Base-by-base conservation (phyloP, 2,113 vertebrate species). In the Axis porcinus region DNA sequence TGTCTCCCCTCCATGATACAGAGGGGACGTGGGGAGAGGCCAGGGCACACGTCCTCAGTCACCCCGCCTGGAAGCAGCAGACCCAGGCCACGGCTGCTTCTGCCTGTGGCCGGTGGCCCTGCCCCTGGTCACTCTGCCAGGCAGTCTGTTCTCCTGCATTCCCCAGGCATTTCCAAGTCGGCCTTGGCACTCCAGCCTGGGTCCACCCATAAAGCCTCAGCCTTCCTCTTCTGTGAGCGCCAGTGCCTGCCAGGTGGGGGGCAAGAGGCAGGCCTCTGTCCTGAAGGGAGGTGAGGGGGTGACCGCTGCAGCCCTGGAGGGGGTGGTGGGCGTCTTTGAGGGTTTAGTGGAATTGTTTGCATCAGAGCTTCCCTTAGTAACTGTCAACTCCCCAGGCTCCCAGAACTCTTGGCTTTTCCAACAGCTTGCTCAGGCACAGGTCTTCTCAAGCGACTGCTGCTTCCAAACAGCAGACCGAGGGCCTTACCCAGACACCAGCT, bases 301-400 rank as follows among this genome's bases (percentile, higher is more conserved):
- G 28, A 36, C 50, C 5, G 0, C 13, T 1, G 1, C 40, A 2
- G 40, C 30, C 17, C 13, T 6, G 0, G 28, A 19, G 1, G 4
- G 10, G 36, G 67, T 23, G 5, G n/a, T 23, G 0, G 1, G 13
- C 0, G 1, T 21, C 6, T 40, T 2, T 12, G 55, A 14, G 62
- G 30, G 7, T 7, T 50, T 7, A 6, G 3, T 21, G 7, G 54
- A 55, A 21, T 52, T 7, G 2, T 13, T 8, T 11, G n/a, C 36
- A 0, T 10, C 19, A 10, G 47, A n/a, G 57, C 57, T 25, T 23
- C 30, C 57, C 7, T 10, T 17, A 14, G 27, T 13, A 16, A 23
- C 3, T 40, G 0, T 11, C 60, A 2, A 1, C 17, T 2, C 7
- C 23, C 50, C 1, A 0, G 16, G 2, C 0, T 30, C 23, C 30